Evolutionary conservation across 2,113 vertebrate genomes (phyloP).

Genomic region (Hystrix brachyura): DNA sequence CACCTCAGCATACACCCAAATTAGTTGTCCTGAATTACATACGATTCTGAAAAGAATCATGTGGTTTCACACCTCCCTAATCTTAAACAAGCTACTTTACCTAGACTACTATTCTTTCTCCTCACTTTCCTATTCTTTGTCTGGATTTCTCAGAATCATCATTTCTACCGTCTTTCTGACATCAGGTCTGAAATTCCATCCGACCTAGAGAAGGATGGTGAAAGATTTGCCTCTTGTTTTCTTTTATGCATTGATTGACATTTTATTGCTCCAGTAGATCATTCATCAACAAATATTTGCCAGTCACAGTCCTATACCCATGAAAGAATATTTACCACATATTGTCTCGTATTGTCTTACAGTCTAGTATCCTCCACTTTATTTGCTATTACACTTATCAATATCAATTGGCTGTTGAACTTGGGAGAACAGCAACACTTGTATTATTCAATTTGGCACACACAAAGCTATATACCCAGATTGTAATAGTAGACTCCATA

Average conservation of each 20-base stretch:
- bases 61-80: background rate
- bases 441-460: background rate
- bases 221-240: background rate
- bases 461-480: background rate
- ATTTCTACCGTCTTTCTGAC: background rate
- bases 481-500: background rate
- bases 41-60: background rate
- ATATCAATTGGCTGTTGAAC: background rate
- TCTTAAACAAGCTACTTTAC: background rate
- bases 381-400: background rate
- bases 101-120: background rate
- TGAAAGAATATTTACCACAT: background rate
- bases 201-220: background rate
- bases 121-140: background rate
- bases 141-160: background rate
- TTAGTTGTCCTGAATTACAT: background rate
- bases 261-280: background rate
- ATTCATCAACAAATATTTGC: conserved; percentile 20
- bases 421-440: background rate
- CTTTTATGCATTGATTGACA: background rate
- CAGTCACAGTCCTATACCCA: background rate
- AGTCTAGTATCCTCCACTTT: background rate
- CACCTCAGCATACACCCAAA: accelerated
- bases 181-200: background rate
- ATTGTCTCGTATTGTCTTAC: background rate